Base-by-base conservation (phyloP, 2,888 invertebrate species). In the Poecilobothrus nobilitatus region DNA sequence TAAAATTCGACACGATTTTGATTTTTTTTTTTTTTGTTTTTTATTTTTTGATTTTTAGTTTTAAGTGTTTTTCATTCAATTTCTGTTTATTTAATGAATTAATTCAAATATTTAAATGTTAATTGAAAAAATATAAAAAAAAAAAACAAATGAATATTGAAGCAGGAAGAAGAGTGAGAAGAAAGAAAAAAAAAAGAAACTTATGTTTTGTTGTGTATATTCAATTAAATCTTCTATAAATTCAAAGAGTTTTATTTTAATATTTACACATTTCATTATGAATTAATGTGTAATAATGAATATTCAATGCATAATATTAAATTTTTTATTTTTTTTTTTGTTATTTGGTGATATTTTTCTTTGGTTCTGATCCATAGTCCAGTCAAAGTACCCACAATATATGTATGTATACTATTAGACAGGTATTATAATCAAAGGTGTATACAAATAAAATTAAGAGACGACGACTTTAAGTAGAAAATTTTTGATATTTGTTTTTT, bases 221-320 rank as follows among this genome's bases (percentile, higher is more conserved):
- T 53, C 53, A 53, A 53, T 53, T 53, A 53, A 53, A 53, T 18
- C n/a, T n/a, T 53, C n/a, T 18, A 53, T 53, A 53, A 53, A 53
- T 53, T 53, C 15, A 53, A 53, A 18, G 15, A 18, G 9, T 53
- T 27, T 27, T 27, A 27, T 27, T 27, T 27, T 53, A 18, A 53
- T 53, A 53, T 53, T 53, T 15, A 53, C 53, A 15, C 53, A 53
- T 53, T 53, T 53, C 53, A 53, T 53, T 53, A 53, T 53, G n/a
- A 53, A 53, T 53, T 53, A 53, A 53, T 53, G 53, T 53, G 53
- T 53, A 53, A 53, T 53, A 53, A 53, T 27, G n/a, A 53, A 53
- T 53, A 53, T 15, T 18, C 53, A 53, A 53, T 15, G n/a, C 53
- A 53, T 27, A 27, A 27, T 27, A 27, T 27, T 27, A 27, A 27